phyloP scores from a whole-genome alignment of 2,888 invertebrate genomes.

The Iphiclides podalirius region DNA sequence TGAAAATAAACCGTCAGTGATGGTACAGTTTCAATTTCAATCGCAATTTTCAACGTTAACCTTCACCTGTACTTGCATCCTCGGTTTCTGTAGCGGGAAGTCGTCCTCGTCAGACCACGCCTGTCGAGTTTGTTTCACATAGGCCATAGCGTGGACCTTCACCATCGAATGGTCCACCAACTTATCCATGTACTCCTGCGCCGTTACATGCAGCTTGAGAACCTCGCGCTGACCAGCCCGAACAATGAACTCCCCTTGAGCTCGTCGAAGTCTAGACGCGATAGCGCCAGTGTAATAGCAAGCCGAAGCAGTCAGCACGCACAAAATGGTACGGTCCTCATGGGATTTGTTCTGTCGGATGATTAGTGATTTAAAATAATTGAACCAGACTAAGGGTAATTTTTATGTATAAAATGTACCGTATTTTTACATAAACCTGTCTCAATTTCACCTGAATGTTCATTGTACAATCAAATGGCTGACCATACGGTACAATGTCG shows the following conservation, averaged over 20 bases:
- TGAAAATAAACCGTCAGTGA: too few species aligned
- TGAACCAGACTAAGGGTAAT: too few species aligned
- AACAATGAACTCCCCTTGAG: slow-evolving; percentile 81
- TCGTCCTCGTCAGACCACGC: slow-evolving; percentile 88
- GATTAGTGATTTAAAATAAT: background rate
- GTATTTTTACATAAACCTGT: background rate
- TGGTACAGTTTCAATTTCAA: too few species aligned
- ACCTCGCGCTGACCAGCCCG: slow-evolving; percentile 82
- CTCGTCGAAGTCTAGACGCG: slow-evolving; percentile 81
- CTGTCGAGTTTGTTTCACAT: slow-evolving; percentile 86
- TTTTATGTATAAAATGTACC: background rate
- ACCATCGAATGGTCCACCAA: slow-evolving; percentile 85
- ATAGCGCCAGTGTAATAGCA: slow-evolving; percentile 85
- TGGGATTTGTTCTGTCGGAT: slow-evolving; percentile 79
- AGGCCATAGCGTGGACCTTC: slow-evolving; percentile 86
- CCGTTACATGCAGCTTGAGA: slow-evolving; percentile 80
- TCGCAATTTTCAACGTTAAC: too few species aligned
- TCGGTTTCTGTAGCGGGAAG: slow-evolving; percentile 84
- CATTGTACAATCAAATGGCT: slow-evolving; percentile 83
- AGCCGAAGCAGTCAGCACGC: slow-evolving; percentile 82
- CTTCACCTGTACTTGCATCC: slow-evolving; percentile 82
- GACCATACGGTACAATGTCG: slow-evolving; percentile 82
- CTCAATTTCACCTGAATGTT: slow-evolving; percentile 75
- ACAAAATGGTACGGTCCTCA: slow-evolving; percentile 82
- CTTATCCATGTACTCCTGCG: slow-evolving; percentile 85